Evolutionary conservation across 2,113 vertebrate species (phyloP).

Genomic region (Galemys pyrenaicus): DNA sequence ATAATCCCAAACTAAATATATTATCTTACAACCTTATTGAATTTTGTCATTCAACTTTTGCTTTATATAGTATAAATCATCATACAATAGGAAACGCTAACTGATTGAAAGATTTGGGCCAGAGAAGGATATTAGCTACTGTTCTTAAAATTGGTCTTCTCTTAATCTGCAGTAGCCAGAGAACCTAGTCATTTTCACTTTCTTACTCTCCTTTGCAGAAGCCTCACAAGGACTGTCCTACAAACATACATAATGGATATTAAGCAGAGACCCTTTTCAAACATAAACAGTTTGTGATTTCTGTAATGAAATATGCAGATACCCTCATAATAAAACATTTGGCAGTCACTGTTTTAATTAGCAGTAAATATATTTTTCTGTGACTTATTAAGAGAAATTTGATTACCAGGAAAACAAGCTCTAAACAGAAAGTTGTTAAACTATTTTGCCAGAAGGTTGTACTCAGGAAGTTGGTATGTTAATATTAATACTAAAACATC

Average conservation of each 20-base stretch:
- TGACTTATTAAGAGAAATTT: conserved; percentile 35
- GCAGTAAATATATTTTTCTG: neutral
- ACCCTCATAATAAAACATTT: neutral
- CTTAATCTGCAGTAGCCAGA: neutral
- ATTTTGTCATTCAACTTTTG: neutral
- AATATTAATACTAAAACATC: neutral
- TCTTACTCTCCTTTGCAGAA: neutral
- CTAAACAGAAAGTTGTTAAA: neutral
- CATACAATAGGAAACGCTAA: neutral
- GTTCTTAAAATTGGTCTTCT: neutral
- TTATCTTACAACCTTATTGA: neutral
- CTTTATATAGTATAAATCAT: neutral
- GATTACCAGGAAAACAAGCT: neutral
- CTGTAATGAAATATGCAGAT: neutral
- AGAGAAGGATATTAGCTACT: neutral
- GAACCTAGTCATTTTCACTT: neutral
- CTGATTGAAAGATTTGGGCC: neutral
- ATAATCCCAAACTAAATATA: neutral
- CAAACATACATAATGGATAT: neutral
- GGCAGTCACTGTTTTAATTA: neutral
- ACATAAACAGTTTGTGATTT: neutral
- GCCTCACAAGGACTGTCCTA: neutral
- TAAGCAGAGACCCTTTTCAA: neutral
- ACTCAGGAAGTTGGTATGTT: neutral
- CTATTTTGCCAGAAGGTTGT: neutral